Base-by-base conservation (phyloP, 2,888 invertebrate species). In the Chymomyza procnemis region DNA sequence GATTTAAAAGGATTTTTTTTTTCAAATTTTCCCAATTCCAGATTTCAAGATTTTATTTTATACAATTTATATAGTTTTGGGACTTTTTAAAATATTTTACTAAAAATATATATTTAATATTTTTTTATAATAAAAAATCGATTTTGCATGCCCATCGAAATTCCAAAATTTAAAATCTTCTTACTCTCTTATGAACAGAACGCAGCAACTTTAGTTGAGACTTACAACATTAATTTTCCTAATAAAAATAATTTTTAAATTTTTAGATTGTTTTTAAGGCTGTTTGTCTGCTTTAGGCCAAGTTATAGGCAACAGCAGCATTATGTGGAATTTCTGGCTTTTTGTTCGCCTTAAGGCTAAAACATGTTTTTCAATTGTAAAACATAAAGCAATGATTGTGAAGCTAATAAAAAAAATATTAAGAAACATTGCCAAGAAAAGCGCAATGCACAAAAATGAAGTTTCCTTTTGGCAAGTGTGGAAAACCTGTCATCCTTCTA, bases 401-500 rank as follows among this genome's bases (percentile, higher is more conserved):
- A 66, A 52, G 67, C 57, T 59, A 9, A 58, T 55, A 58, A 59
- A 69, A 65, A 57, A 26, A 26, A 26, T 1, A 26, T 8, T 6
- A 26, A 26, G 6, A 26, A 26, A 58, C 46, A 60, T 62, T 66
- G 19, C 65, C n/a, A 55, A 41, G 59, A 52, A 60, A 58, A 60
- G 69, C 63, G 57, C 65, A 66, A 22, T 59, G 57, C 41, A 61
- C 58, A 77, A 68, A 68, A 22, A 46, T 50, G 16, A 50, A 63
- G 34, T 52, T 56, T 56, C 41, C 21, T 64, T 58, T 54, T 52
- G 52, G 62, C 55, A 70, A 64, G 67, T 64, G 64, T 64, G 30
- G 16, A 71, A 76, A 85, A 83, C 71, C 72, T 82, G 84, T 84
- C 82, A 82, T 75, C 77, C 75, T 79, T 86, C 67, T 67, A 71